These are phyloP conservation scores for Chaetoderma sp. DNA, from an alignment of 2,888 invertebrate species.

Conservation along the genomic window DNA sequence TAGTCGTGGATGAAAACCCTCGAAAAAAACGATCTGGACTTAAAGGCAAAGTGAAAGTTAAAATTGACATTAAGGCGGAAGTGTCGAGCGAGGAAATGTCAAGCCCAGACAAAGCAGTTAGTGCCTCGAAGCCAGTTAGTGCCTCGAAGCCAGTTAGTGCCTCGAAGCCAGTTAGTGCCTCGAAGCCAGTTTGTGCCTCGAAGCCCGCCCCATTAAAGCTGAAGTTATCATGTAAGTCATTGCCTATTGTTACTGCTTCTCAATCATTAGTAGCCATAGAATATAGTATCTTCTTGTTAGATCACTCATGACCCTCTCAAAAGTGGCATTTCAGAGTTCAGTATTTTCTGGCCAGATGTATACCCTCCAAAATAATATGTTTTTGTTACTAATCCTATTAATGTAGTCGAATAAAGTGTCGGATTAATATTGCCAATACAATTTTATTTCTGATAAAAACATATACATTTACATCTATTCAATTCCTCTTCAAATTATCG, in stretches of 20 bases:
- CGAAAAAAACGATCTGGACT: background rate
- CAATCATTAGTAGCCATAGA: background rate
- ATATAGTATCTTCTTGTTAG: too few relatives aligned
- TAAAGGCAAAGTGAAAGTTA: background rate
- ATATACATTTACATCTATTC: too few relatives aligned
- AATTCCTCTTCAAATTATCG: too few relatives aligned
- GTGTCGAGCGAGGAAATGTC: conserved; percentile 15
- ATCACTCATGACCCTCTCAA: too few relatives aligned
- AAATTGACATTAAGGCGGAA: conserved; percentile 28
- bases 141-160: conserved; percentile 6
- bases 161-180: conserved; percentile 4
- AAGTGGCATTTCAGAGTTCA: too few relatives aligned
- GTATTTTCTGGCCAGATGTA: too few relatives aligned
- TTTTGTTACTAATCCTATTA: too few relatives aligned
- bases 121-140: conserved; percentile 6
- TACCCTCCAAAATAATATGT: too few relatives aligned
- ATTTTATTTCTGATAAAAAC: too few relatives aligned
- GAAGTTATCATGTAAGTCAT: conserved; percentile 61
- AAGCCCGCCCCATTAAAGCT: conserved; percentile 63
- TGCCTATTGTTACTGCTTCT: background rate
- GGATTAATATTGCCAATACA: too few relatives aligned
- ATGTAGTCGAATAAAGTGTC: too few relatives aligned
- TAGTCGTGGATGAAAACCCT: conserved; percentile 70
- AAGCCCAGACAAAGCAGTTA: conserved; percentile 23
- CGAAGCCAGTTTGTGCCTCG: too few relatives aligned